These are phyloP conservation scores for Dorcus hopei DNA, from an alignment of 2,888 invertebrate species.

Conservation along the genomic window DNA sequence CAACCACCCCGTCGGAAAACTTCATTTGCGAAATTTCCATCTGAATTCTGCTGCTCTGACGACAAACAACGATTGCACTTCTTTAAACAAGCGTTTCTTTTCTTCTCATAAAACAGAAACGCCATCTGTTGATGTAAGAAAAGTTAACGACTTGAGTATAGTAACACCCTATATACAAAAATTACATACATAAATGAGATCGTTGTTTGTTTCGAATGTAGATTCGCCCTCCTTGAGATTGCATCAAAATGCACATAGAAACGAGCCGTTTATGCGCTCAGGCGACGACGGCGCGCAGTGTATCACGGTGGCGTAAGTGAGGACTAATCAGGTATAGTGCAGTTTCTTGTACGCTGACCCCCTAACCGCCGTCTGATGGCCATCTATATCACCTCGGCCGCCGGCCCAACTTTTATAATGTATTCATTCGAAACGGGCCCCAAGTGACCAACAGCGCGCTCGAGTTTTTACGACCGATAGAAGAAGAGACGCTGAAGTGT, in stretches of 20 bases:
- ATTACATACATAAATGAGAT: too few relatives aligned
- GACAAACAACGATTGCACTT: too few relatives aligned
- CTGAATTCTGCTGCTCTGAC: too few relatives aligned
- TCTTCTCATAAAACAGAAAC: too few relatives aligned
- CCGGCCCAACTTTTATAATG: constrained; percentile 11
- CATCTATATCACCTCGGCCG: constrained; percentile 1
- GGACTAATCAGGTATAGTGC: constrained; percentile 45
- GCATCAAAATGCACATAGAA: constrained; percentile 47
- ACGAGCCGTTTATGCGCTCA: constrained; percentile 33
- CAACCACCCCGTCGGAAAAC: neutral
- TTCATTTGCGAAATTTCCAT: neutral
- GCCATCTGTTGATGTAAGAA: too few relatives aligned
- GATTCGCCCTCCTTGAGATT: constrained; percentile 1
- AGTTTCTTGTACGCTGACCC: constrained; percentile 40
- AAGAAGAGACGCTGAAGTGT: too few relatives aligned
- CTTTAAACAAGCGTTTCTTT: too few relatives aligned
- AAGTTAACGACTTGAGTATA: too few relatives aligned
- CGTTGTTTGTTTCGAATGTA: neutral
- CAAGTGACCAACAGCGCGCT: too few relatives aligned
- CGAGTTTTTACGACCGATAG: too few relatives aligned
- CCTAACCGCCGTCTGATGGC: constrained; percentile 15
- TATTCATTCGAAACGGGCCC: neutral
- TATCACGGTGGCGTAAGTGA: constrained; percentile 29
- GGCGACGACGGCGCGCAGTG: constrained; percentile 34
- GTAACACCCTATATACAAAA: too few relatives aligned